A percentile compares a stretch with the other conserved stretches of the same genome.
Evolutionary conservation across 2,113 vertebrate species (phyloP).

Genomic region (Poeciliopsis prolifica): DNA sequence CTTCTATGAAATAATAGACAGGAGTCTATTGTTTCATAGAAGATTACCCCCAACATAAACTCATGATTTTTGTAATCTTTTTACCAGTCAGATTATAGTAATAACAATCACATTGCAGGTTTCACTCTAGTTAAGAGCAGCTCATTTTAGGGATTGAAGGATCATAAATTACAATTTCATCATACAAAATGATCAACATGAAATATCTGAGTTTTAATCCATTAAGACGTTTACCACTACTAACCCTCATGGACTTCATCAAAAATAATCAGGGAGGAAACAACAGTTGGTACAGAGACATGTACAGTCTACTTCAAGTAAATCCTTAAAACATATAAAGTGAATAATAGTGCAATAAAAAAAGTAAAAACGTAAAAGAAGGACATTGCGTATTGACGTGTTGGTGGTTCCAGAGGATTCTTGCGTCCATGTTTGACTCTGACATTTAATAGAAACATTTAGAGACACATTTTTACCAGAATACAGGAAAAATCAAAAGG

Average conservation of each 20-base stretch:
- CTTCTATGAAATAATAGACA: conserved; percentile 4
- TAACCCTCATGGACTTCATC: neutral
- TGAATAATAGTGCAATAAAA: conserved; percentile 80
- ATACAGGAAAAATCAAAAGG: no score
- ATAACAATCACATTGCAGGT: neutral
- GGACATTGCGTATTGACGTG: no score
- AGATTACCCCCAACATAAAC: conserved; percentile 38
- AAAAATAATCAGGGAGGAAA: conserved; percentile 32
- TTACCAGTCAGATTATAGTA: conserved; percentile 5
- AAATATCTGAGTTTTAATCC: conserved; percentile 3
- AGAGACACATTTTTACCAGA: no score
- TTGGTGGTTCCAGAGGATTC: no score
- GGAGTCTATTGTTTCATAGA: no score
- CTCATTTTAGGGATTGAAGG: neutral
- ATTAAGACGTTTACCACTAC: neutral
- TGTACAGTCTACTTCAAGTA: conserved; percentile 76
- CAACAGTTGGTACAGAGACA: neutral
- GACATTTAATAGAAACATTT: no score
- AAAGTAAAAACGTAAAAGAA: neutral
- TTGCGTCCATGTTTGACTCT: no score
- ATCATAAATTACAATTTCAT: conserved; percentile 31
- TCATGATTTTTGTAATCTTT: neutral
- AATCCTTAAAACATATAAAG: conserved; percentile 75
- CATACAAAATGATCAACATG: conserved; percentile 13
- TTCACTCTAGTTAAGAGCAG: neutral